Percentiles rank a stretch among this genome's conserved stretches.
Conservation (phyloP, 1,140 invertebrate genomes). For the Drosophila auraria region DNA sequence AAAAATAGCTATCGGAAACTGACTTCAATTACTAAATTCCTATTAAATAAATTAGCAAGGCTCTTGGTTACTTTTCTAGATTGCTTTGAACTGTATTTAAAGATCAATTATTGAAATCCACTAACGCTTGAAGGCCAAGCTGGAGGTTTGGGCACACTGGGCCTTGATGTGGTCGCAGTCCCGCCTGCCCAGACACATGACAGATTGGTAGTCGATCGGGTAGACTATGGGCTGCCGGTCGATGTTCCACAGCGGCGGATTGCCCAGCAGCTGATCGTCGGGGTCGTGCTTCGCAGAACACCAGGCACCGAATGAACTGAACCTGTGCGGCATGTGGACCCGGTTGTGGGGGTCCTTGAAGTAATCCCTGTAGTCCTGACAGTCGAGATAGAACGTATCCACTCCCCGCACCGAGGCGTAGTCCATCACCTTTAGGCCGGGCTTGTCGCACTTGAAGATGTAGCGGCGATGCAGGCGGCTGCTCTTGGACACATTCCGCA, state of each 20-base stretch:
- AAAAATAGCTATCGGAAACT: background rate
- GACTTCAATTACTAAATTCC: too few relatives aligned
- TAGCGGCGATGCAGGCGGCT: conserved; percentile 35
- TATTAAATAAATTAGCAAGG: background rate
- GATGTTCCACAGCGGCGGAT: conserved; percentile 23
- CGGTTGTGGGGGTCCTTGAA: conserved; percentile 57
- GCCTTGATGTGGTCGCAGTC: conserved; percentile 11
- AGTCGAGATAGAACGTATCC: conserved; percentile 63
- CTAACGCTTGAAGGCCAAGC: conserved; percentile 10
- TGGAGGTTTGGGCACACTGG: background rate
- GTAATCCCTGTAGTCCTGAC: conserved; percentile 67
- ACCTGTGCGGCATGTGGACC: conserved; percentile 34
- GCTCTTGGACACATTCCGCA: conserved; percentile 54
- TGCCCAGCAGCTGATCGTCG: background rate
- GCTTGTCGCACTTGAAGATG: conserved; percentile 40
- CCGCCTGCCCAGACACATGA: conserved; percentile 7
- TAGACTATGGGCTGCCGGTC: conserved; percentile 61
- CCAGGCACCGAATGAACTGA: conserved; percentile 26
- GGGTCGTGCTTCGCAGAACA: conserved; percentile 44
- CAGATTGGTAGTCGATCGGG: conserved; percentile 8
- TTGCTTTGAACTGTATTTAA: background rate
- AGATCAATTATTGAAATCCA: background rate
- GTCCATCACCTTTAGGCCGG: conserved; percentile 50
- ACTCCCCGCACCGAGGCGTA: conserved; percentile 25
- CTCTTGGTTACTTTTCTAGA: background rate